Evolutionary conservation across 2,113 vertebrate genomes (phyloP).

Genomic region (Chionodraco myersi): DNA sequence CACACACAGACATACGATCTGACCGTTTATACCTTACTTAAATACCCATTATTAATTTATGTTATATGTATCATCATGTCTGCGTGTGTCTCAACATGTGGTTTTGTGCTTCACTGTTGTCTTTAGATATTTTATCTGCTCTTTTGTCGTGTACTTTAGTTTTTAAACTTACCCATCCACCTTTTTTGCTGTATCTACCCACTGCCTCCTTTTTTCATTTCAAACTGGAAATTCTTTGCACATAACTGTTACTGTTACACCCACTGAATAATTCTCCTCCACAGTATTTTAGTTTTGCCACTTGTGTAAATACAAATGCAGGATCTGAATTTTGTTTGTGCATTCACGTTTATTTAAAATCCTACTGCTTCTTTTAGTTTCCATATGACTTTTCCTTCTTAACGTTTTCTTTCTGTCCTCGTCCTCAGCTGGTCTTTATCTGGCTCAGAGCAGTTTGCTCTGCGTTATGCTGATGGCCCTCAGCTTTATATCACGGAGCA

Average conservation of each 20-base stretch:
- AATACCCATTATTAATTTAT: background rate
- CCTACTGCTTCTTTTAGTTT: background rate
- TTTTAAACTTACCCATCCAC: constrained; percentile 17
- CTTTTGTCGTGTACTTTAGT: background rate
- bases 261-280: constrained; percentile 62
- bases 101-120: background rate
- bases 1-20: background rate
- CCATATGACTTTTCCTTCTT: background rate
- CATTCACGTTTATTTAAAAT: background rate
- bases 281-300: constrained; percentile 43
- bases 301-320: constrained; percentile 49
- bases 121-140: background rate
- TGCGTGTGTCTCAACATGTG: background rate
- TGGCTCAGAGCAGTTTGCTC: constrained; percentile 94
- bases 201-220: constrained; percentile 48
- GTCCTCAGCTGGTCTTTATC: constrained; percentile 92
- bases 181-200: constrained; percentile 31
- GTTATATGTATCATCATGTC: background rate
- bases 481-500: constrained; percentile 99
- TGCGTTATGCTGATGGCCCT: constrained; percentile 95
- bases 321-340: constrained; percentile 48
- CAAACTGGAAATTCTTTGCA: constrained; percentile 35
- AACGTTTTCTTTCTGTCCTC: constrained; percentile 7
- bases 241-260: constrained; percentile 43
- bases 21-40: constrained; percentile 8